phyloP scores from a whole-genome alignment of 2,888 invertebrate species.

The Antitype chi region DNA sequence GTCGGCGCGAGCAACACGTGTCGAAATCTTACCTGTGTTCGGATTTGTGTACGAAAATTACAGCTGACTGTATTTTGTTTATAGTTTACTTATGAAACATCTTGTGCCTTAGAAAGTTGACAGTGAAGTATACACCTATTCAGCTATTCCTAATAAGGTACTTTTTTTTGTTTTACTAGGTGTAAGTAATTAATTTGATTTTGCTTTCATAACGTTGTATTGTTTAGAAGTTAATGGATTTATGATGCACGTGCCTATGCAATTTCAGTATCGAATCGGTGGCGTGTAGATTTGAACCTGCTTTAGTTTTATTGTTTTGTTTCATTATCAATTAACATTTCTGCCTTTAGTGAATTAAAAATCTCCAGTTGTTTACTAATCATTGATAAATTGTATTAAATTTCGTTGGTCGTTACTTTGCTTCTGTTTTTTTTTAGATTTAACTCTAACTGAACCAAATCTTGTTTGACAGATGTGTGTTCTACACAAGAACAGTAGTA shows the following conservation, averaged over 20 bases:
- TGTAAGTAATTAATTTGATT: constrained; percentile 24
- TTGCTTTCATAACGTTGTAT: constrained; percentile 36
- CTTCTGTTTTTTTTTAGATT: constrained; percentile 13
- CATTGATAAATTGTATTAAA: constrained; percentile 7
- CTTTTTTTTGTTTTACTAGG: constrained; percentile 30
- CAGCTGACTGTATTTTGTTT: constrained; percentile 68
- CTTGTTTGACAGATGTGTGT: constrained; percentile 2
- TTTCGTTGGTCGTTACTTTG: neutral
- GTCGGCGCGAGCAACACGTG: constrained; percentile 77
- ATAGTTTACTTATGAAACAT: constrained; percentile 63
- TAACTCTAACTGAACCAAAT: neutral
- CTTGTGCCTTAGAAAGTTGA: constrained; percentile 69
- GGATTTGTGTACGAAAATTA: constrained; percentile 70
- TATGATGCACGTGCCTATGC: constrained; percentile 23
- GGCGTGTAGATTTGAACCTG: constrained; percentile 1
- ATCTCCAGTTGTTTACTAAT: constrained; percentile 10
- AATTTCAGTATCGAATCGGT: constrained; percentile 22
- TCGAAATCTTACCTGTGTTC: constrained; percentile 73
- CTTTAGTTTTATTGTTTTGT: constrained; percentile 9
- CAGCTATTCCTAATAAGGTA: constrained; percentile 68
- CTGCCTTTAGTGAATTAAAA: neutral
- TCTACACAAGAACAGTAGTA: constrained; percentile 8
- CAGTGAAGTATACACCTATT: constrained; percentile 59
- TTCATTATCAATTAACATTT: constrained; percentile 1
- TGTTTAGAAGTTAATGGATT: constrained; percentile 25